Base-by-base conservation (phyloP, 2,113 vertebrate species). In the Mungos mungo region DNA sequence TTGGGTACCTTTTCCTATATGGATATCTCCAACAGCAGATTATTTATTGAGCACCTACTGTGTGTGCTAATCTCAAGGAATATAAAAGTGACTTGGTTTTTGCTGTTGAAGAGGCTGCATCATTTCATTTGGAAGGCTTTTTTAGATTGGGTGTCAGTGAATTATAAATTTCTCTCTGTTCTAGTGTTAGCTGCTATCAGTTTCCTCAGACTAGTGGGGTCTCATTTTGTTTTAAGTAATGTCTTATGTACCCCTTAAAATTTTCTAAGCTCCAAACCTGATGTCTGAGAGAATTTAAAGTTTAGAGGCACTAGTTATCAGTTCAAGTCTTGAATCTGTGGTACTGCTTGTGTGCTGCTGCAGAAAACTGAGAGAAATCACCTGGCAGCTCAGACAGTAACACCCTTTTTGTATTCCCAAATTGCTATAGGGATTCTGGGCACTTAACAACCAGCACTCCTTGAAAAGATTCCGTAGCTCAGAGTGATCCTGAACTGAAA, bases 261-360 rank as follows among this genome's bases (percentile, higher is more conserved):
- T 60, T 88, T 31, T 93, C 45, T 86, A 41, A 94, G 38, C 10
- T 69, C 69, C 6, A 84, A 84, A 4, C 2, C 11, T 74, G 45
- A 41, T 94, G 33, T 93, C 38, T 88, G 35, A 97, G 52, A 29
- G n/a, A 77, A 84, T 76, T 95, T 76, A 72, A 88, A 91, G 31
- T 69, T 76, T 82, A 87, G 10, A 3, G 31, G 10, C 11, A 54
- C 16, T 79, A 38, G 33, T 72, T 96, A 35, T 25, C 27, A 93
- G 63, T 31, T 29, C 23, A 50, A 81, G 23, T 81, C 54, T 84
- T 50, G 84, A 76, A 88, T 45, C 35, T 90, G 8, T 88, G 41
- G 31, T 23, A 38, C 76, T 68, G 3, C 8, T 66, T 33, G 2
- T 71, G 8, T 83, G 27, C 14, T 88, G 18, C 31, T 71, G 7